Percentiles rank a stretch among this genome's conserved stretches.
Conservation (phyloP, 2,888 invertebrate species). For the Eristalis arbustorum region DNA sequence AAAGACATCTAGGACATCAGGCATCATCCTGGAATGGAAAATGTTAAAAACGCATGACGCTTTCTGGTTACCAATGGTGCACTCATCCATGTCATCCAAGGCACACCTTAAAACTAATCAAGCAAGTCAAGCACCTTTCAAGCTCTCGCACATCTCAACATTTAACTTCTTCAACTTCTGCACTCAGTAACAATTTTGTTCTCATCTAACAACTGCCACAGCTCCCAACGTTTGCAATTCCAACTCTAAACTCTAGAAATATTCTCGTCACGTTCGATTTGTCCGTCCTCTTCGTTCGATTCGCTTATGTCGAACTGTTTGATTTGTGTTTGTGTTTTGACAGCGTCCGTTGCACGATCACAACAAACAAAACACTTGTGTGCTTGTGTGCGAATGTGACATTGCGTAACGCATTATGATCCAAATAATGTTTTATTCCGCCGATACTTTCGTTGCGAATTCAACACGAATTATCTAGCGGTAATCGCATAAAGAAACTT, state of each 20-base stretch:
- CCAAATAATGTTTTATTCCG: not conserved
- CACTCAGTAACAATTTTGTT: too few relatives aligned
- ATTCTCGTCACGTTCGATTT: not conserved
- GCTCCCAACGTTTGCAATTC: not conserved
- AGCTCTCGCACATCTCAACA: too few relatives aligned
- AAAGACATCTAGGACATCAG: too few relatives aligned
- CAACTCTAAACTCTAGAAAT: not conserved
- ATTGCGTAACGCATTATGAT: not conserved
- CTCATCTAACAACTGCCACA: too few relatives aligned
- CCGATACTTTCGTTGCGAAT: not conserved
- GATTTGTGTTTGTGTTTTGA: not conserved
- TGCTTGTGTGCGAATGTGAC: not conserved
- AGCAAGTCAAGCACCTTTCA: too few relatives aligned
- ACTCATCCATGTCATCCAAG: too few relatives aligned
- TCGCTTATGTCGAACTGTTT: not conserved
- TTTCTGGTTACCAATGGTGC: too few relatives aligned
- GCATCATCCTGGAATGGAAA: too few relatives aligned
- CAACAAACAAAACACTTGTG: not conserved
- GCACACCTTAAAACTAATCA: too few relatives aligned
- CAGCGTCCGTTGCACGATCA: not conserved
- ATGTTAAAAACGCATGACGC: too few relatives aligned
- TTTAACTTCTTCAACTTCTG: too few relatives aligned
- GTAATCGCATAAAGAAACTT: not conserved
- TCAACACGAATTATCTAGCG: not conserved
- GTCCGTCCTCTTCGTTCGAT: not conserved